phyloP scores from a whole-genome alignment of 2,113 vertebrate genomes.

The Microcebus tavaratra region DNA sequence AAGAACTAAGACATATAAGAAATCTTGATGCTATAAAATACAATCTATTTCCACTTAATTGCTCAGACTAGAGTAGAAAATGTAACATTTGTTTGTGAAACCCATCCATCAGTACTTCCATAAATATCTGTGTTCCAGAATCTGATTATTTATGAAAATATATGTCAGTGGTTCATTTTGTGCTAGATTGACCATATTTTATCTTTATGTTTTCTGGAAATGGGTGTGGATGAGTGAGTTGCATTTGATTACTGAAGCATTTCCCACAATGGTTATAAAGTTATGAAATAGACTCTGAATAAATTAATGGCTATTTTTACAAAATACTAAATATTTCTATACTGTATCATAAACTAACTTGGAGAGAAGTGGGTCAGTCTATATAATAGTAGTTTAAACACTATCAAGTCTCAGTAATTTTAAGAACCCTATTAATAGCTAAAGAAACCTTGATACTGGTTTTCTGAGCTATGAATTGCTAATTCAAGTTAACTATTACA shows the following conservation, averaged over 20 bases:
- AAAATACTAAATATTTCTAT: conserved; percentile 52
- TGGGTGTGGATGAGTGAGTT: background rate
- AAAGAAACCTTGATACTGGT: conserved; percentile 67
- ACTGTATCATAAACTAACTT: conserved; percentile 20
- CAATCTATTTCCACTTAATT: background rate
- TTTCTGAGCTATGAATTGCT: conserved; percentile 82
- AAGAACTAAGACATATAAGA: background rate
- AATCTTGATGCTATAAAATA: background rate
- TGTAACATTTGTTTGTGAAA: background rate
- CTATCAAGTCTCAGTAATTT: conserved; percentile 76
- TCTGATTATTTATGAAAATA: conserved; percentile 47
- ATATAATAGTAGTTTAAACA: conserved; percentile 55
- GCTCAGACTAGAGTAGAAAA: background rate
- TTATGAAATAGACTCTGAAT: conserved; percentile 12
- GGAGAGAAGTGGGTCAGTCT: conserved; percentile 57
- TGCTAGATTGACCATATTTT: conserved; percentile 10
- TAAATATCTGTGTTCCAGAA: background rate
- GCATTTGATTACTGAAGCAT: conserved; percentile 23
- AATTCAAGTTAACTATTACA: conserved; percentile 87
- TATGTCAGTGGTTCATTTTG: background rate
- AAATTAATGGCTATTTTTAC: conserved; percentile 29
- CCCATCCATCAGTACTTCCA: background rate
- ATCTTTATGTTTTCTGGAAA: conserved; percentile 30
- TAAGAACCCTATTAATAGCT: conserved; percentile 79
- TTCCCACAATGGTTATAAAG: background rate